These are phyloP conservation scores for Eupithecia centaureata DNA, from an alignment of 2,888 invertebrate species.

Conservation along the genomic window DNA sequence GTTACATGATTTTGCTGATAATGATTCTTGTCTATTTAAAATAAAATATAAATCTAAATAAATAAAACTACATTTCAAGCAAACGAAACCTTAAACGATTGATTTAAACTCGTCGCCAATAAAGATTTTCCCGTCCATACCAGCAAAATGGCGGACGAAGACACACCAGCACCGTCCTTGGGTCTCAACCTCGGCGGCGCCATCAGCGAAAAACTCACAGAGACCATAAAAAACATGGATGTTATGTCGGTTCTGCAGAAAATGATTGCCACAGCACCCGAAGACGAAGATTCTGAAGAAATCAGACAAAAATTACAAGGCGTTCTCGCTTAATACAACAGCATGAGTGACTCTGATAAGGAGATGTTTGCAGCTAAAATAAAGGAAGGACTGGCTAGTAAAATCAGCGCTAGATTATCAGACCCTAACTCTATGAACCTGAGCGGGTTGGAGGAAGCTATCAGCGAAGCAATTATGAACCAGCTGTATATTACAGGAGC, in stretches of 20 bases:
- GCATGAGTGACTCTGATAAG: slow-evolving; percentile 65
- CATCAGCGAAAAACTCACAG: slow-evolving; percentile 63
- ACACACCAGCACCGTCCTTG: slow-evolving; percentile 29
- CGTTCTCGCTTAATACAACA: slow-evolving; percentile 59
- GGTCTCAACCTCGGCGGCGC: slow-evolving; percentile 57
- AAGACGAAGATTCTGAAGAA: slow-evolving; percentile 64
- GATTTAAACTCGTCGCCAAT: slow-evolving; percentile 8
- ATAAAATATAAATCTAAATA: neutral
- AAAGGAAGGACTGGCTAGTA: slow-evolving; percentile 63
- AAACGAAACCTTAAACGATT: slow-evolving; percentile 15
- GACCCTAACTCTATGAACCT: slow-evolving; percentile 58
- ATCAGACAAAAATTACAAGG: slow-evolving; percentile 61
- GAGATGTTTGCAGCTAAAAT: slow-evolving; percentile 63
- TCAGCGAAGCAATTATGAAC: slow-evolving; percentile 59
- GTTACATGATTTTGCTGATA: neutral
- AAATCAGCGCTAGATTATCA: slow-evolving; percentile 58
- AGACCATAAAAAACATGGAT: slow-evolving; percentile 69
- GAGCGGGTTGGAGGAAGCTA: slow-evolving; percentile 62
- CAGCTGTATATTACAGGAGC: slow-evolving; percentile 61
- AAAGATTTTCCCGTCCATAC: slow-evolving; percentile 33
- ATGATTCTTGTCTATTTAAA: no score
- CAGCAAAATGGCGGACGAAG: slow-evolving; percentile 54
- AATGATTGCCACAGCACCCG: slow-evolving; percentile 59
- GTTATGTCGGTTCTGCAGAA: slow-evolving; percentile 64
- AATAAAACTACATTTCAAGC: slow-evolving; percentile 5